These are phyloP conservation scores for Dipodomys stephensi DNA, from an alignment of 2,113 vertebrate species.

Conservation along the genomic window DNA sequence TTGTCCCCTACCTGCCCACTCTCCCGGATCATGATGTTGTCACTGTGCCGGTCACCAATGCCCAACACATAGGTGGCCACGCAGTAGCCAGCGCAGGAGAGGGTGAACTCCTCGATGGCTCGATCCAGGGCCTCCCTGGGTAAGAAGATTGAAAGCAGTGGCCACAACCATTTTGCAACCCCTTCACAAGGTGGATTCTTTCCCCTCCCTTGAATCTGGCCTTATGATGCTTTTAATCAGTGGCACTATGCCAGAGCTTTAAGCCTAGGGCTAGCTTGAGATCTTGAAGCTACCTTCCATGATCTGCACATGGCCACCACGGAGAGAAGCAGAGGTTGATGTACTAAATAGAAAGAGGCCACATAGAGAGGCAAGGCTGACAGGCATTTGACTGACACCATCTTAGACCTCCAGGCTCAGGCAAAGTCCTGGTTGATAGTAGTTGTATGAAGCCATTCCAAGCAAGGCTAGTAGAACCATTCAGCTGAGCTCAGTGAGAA, in stretches of 20 bases:
- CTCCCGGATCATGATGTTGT: constrained; percentile 99
- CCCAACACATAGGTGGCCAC: constrained; percentile 98
- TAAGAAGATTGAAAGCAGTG: neutral
- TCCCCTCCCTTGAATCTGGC: neutral
- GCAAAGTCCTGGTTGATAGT: neutral
- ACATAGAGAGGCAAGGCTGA: too few relatives aligned
- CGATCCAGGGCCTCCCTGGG: constrained; percentile 93
- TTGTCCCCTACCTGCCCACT: constrained; percentile 88
- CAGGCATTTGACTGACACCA: accelerated
- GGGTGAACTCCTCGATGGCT: constrained; percentile 98
- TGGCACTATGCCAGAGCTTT: neutral
- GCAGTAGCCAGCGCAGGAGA: constrained; percentile 98
- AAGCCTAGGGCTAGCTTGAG: neutral
- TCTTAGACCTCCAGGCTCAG: neutral
- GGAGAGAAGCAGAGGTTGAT: neutral
- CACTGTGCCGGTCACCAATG: constrained; percentile 97
- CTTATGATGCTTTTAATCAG: neutral
- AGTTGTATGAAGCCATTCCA: accelerated
- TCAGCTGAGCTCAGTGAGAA: neutral
- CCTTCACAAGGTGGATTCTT: too few relatives aligned
- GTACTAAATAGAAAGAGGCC: neutral
- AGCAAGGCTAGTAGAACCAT: neutral
- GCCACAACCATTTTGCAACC: neutral
- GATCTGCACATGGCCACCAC: accelerated
- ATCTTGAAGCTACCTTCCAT: neutral